Evolutionary conservation across 2,888 invertebrate species (phyloP).

Genomic region (Thumatha senex): DNA sequence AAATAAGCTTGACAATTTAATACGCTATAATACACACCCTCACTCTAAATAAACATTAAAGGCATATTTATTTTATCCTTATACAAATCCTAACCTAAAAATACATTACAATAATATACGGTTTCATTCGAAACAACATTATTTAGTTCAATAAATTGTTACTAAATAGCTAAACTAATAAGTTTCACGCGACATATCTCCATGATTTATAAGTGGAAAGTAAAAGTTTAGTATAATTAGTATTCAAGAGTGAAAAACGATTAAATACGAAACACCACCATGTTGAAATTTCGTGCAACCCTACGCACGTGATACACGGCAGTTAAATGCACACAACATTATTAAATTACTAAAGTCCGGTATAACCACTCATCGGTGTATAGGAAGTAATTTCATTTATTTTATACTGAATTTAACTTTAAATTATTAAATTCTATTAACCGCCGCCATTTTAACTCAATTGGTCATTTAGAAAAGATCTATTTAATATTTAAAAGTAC

Average conservation of each 20-base stretch:
- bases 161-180: conserved; percentile 19
- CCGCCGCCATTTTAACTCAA: no score
- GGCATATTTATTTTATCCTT: not conserved
- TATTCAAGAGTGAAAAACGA: conserved; percentile 50
- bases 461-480: no score
- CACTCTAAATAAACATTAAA: not conserved
- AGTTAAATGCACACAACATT: not conserved
- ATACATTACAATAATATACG: conserved; percentile 13
- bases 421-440: no score
- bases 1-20: not conserved
- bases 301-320: conserved; percentile 31
- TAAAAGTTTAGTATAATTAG: conserved; percentile 50
- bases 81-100: conserved; percentile 16
- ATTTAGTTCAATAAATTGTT: conserved; percentile 33
- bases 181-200: conserved; percentile 26
- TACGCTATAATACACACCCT: no score
- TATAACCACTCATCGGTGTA: not conserved
- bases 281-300: conserved; percentile 47
- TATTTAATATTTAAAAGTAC: no score
- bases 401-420: no score
- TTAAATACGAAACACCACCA: conserved; percentile 51
- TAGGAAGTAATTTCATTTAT: not conserved
- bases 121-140: conserved; percentile 23
- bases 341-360: not conserved
- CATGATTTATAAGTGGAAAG: conserved; percentile 28